Conservation (phyloP, 2,888 invertebrate species). For the Cloeon dipterum region DNA sequence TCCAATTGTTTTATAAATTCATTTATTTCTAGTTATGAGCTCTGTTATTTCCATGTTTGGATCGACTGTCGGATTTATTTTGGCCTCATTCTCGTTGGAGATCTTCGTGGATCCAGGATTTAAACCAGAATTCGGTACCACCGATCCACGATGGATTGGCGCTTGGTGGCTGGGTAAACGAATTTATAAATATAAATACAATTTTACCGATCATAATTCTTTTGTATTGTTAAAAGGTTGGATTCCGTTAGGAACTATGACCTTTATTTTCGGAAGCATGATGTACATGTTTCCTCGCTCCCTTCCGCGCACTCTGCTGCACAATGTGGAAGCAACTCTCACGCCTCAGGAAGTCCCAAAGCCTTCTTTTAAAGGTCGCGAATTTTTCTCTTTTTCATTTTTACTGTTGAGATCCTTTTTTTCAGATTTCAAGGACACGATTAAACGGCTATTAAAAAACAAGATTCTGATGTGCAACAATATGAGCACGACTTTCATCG, state of each 20-base stretch:
- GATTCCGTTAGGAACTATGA: constrained; percentile 11
- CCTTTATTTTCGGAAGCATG: constrained; percentile 7
- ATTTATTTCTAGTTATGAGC: too few species aligned
- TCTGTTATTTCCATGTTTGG: too few species aligned
- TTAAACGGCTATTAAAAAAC: constrained; percentile 17
- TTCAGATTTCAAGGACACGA: constrained; percentile 12
- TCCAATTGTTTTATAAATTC: too few species aligned
- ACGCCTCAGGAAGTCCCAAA: too few species aligned
- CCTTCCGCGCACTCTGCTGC: constrained; percentile 12
- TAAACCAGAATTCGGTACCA: constrained; percentile 12
- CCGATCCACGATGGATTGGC: constrained; percentile 23
- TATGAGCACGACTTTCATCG: constrained; percentile 19
- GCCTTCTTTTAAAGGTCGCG: too few species aligned
- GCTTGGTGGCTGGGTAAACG: constrained; percentile 22
- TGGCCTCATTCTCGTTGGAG: constrained; percentile 11
- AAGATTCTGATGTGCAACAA: constrained; percentile 20
- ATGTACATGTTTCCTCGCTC: constrained; percentile 13
- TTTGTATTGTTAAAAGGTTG: too few species aligned
- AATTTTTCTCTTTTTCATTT: too few species aligned
- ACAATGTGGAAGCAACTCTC: neutral
- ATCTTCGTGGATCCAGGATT: constrained; percentile 11
- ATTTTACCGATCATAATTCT: too few species aligned
- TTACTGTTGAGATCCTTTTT: too few species aligned
- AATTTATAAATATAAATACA: too few species aligned
- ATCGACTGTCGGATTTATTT: constrained; percentile 12